These are phyloP conservation scores for Caenorhabditis panamensis DNA, from an alignment of 2,888 invertebrate genomes.

Conservation along the genomic window DNA sequence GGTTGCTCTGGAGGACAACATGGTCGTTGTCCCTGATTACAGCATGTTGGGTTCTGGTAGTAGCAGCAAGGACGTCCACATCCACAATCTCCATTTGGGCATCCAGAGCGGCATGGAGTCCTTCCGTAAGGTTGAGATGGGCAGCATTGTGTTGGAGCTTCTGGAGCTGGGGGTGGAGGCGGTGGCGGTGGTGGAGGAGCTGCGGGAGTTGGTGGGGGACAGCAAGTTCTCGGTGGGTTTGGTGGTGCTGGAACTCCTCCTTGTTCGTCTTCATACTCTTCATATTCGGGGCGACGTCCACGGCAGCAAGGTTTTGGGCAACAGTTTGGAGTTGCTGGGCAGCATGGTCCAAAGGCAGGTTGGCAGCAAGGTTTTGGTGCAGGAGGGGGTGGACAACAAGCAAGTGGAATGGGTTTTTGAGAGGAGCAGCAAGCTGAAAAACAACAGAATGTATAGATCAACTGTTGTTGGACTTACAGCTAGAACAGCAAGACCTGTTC, in stretches of 20 bases:
- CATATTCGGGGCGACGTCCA: conserved; percentile 74
- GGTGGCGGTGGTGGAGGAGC: conserved; percentile 76
- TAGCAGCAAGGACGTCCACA: conserved; percentile 78
- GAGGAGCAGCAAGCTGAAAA: conserved; percentile 71
- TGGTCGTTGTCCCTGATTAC: conserved; percentile 69
- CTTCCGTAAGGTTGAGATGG: conserved; percentile 46
- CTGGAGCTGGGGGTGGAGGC: conserved; percentile 77
- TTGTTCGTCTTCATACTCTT: conserved; percentile 72
- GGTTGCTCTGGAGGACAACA: conserved; percentile 76
- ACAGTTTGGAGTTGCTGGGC: conserved; percentile 76
- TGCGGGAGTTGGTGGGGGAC: conserved; percentile 73
- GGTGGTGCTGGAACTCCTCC: conserved; percentile 69
- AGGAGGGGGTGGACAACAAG: conserved; percentile 78
- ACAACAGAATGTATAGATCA: background rate
- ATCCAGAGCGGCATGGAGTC: conserved; percentile 63
- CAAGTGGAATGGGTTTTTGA: conserved; percentile 72
- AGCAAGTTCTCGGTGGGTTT: conserved; percentile 73
- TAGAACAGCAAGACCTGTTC: conserved; percentile 74
- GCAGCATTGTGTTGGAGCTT: conserved; percentile 76
- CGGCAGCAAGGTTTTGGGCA: conserved; percentile 75
- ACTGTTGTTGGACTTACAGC: conserved; percentile 58
- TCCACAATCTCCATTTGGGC: conserved; percentile 72
- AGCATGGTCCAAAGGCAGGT: conserved; percentile 76
- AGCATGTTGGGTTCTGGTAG: conserved; percentile 75
- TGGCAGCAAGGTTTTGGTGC: conserved; percentile 78